A percentile compares a stretch with the other conserved stretches of the same genome.
These are phyloP conservation scores for Bombus cullumanus DNA, from an alignment of 1,140 invertebrate species.

Conservation along the genomic window DNA sequence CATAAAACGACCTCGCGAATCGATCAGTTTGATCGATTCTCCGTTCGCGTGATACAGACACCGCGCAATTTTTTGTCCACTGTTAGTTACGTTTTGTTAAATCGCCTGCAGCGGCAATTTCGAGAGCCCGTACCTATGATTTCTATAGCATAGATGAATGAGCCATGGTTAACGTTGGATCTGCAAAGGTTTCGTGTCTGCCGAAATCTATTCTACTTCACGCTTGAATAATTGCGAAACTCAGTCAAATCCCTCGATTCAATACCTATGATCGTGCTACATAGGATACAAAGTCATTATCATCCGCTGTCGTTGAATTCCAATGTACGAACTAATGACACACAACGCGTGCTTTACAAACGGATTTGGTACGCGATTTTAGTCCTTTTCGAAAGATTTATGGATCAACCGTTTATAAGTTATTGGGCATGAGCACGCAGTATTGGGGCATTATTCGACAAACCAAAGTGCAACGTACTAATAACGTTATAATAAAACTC, in stretches of 20 bases:
- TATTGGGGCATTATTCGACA: too few species aligned
- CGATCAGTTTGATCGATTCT: slow-evolving; percentile 33
- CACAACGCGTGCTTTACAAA: too few species aligned
- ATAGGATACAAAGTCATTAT: not conserved
- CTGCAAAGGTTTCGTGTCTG: not conserved
- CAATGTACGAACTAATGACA: too few species aligned
- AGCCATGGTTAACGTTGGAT: not conserved
- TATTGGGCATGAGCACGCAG: too few species aligned
- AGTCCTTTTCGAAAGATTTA: too few species aligned
- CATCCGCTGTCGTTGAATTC: not conserved
- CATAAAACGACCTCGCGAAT: not conserved
- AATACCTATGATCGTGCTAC: not conserved
- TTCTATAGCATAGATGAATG: not conserved
- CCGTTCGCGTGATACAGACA: not conserved
- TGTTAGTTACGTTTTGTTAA: not conserved
- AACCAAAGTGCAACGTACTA: too few species aligned
- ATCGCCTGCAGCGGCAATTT: slow-evolving; percentile 36
- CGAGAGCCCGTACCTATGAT: not conserved
- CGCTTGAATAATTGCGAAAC: not conserved
- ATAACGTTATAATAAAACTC: too few species aligned
- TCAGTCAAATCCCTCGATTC: not conserved
- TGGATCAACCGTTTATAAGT: too few species aligned
- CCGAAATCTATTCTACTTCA: slow-evolving; percentile 1
- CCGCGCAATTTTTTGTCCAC: slow-evolving; percentile 29
- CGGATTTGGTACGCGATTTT: too few species aligned